A percentile compares a stretch with the other conserved stretches of the same genome.
phyloP scores from a whole-genome alignment of 2,888 invertebrate genomes.

The Amphipyra tragopoginis region DNA sequence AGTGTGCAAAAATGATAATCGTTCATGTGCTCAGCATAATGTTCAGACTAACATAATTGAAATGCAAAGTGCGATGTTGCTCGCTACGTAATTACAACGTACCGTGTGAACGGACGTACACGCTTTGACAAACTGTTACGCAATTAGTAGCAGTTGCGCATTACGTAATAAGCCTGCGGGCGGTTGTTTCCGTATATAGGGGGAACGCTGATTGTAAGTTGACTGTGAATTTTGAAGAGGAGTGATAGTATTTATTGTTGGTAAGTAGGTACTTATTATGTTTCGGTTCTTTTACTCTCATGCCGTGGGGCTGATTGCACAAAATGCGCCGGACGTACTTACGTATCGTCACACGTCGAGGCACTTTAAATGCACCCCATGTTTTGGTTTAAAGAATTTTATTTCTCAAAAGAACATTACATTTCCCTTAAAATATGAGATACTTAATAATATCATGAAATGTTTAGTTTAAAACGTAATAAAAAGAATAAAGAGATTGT shows the following conservation, averaged over 20 bases:
- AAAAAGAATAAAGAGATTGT: no score
- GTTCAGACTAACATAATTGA: constrained; percentile 57
- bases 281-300: no score
- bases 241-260: background rate
- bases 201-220: constrained; percentile 27
- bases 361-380: no score
- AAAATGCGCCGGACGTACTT: no score
- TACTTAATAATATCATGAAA: no score
- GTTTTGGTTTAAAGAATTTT: no score
- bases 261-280: no score
- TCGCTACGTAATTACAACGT: constrained; percentile 64
- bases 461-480: no score
- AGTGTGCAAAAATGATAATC: constrained; percentile 44
- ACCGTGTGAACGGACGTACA: constrained; percentile 62
- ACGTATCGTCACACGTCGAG: no score
- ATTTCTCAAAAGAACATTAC: no score
- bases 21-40: constrained; percentile 21
- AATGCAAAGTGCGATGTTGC: constrained; percentile 66
- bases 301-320: no score
- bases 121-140: constrained; percentile 74
- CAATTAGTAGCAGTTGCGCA: constrained; percentile 66
- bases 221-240: constrained; percentile 12
- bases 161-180: constrained; percentile 66
- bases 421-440: no score
- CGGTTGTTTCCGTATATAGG: constrained; percentile 36